Conservation (phyloP, 2,113 vertebrate genomes). For the Coracopsis vasa region DNA sequence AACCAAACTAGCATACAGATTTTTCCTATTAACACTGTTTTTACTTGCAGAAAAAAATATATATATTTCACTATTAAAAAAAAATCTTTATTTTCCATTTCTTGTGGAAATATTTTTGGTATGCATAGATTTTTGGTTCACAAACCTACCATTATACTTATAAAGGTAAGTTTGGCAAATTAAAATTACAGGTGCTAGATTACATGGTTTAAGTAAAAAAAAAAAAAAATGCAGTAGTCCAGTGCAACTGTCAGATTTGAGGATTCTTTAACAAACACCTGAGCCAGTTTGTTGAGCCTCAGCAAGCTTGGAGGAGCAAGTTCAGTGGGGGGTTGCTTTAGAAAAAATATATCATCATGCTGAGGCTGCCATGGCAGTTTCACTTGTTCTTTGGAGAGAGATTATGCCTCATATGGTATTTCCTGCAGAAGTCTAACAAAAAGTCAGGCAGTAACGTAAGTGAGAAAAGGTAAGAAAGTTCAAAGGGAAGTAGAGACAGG, state of each 20-base stretch:
- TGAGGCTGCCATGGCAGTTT: accelerated
- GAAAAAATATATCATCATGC: not conserved
- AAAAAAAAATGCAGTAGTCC: not conserved
- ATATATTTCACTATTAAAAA: not conserved
- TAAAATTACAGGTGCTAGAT: not conserved
- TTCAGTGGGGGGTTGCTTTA: not conserved
- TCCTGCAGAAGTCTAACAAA: not conserved
- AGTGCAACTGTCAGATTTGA: not conserved
- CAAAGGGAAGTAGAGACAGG: not conserved
- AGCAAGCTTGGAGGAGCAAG: not conserved
- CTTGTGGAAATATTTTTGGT: not conserved
- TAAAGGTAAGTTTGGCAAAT: not conserved
- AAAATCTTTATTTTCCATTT: not conserved
- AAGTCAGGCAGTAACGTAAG: accelerated
- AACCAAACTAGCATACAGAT: not conserved
- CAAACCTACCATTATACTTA: not conserved
- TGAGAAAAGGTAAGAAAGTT: not conserved
- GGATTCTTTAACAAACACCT: not conserved
- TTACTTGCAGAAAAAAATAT: not conserved
- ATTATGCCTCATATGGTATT: not conserved
- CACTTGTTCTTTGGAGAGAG: not conserved
- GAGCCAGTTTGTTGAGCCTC: not conserved
- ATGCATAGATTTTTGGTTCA: not conserved
- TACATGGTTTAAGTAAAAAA: not conserved
- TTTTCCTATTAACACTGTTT: not conserved